Evolutionary conservation across 1,140 invertebrate species (phyloP).

Genomic region (Araneus ventricosus): DNA sequence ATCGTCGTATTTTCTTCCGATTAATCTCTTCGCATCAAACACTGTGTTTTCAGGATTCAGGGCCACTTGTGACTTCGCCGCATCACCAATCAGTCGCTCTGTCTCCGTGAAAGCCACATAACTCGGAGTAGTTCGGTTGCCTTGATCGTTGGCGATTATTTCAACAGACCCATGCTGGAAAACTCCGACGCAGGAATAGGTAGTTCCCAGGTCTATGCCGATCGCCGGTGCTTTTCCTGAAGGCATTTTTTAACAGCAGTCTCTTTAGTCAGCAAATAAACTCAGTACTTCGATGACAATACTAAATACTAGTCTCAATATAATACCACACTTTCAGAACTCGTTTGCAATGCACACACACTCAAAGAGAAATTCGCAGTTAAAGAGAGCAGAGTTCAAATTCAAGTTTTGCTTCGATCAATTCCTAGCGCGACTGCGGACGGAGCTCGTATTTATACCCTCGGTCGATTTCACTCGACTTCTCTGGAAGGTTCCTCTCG

Average conservation of each 20-base stretch:
- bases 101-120: constrained; percentile 81
- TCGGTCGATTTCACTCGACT: background rate
- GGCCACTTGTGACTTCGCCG: constrained; percentile 92
- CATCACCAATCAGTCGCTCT: constrained; percentile 82
- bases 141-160: constrained; percentile 79
- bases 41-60: constrained; percentile 82
- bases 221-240: constrained; percentile 79
- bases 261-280: background rate
- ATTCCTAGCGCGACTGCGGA: no score
- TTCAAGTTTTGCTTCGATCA: background rate
- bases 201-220: constrained; percentile 82
- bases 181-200: constrained; percentile 83
- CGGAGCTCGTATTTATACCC: background rate
- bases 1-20: constrained; percentile 93
- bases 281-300: background rate
- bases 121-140: constrained; percentile 17
- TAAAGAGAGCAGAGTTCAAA: background rate
- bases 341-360: no score
- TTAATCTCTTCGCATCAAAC: constrained; percentile 87
- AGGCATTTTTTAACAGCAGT: constrained; percentile 76
- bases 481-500: background rate
- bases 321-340: background rate
- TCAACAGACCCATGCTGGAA: constrained; percentile 80
- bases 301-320: background rate
- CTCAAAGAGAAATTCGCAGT: no score